Percentiles rank a stretch among this genome's conserved stretches.
phyloP scores from a whole-genome alignment of 2,113 vertebrate genomes.

The Cryptomyrus ogoouensis region DNA sequence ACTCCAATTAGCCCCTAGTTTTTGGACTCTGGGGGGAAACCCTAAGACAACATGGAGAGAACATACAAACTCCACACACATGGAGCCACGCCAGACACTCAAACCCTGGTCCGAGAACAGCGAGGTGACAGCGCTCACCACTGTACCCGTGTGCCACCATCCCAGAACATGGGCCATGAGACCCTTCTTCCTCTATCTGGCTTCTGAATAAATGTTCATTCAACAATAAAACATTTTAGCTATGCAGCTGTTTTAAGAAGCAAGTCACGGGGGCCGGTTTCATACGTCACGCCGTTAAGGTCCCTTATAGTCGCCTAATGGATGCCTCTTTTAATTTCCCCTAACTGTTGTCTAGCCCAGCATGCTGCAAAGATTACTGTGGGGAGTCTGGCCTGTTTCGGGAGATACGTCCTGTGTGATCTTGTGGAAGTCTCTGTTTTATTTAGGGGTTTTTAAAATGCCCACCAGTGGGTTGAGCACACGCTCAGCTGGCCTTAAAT shows the following conservation, averaged over 20 bases:
- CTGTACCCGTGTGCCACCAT: neutral
- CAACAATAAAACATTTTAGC: neutral
- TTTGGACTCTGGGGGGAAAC: neutral
- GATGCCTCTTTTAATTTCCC: conserved; percentile 11
- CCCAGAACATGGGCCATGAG: neutral
- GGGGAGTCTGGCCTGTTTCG: neutral
- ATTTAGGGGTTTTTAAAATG: neutral
- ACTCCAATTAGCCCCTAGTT: neutral
- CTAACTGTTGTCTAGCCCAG: neutral
- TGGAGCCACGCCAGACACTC: neutral
- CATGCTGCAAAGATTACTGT: conserved; percentile 6
- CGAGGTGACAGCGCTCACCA: neutral
- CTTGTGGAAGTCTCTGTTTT: neutral
- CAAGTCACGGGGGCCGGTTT: neutral
- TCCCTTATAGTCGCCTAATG: neutral
- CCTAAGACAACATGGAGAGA: neutral
- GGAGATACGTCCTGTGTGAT: conserved; percentile 4
- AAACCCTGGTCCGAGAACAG: neutral
- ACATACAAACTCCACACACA: neutral
- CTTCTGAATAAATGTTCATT: neutral
- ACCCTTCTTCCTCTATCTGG: neutral
- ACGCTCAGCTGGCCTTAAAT: neutral
- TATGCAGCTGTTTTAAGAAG: neutral
- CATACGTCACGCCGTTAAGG: neutral
- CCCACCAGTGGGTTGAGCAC: neutral